Conservation (phyloP, 2,888 invertebrate species). For the Drosophila kambysellisi region DNA sequence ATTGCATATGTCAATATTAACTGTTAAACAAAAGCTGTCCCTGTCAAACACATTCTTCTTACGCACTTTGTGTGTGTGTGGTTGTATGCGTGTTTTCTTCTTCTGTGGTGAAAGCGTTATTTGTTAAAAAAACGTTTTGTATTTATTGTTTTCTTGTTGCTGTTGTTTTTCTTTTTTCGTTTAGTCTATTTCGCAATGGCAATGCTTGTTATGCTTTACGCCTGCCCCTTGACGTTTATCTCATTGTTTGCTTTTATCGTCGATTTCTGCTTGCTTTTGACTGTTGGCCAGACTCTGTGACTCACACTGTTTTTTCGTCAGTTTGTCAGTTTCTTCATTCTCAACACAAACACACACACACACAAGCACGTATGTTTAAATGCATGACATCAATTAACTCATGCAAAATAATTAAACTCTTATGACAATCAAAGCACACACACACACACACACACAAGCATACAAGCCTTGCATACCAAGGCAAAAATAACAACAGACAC, state of each 20-base stretch:
- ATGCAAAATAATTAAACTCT: constrained; percentile 70
- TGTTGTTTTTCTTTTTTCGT: constrained; percentile 9
- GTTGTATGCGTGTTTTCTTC: constrained; percentile 8
- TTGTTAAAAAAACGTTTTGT: constrained; percentile 45
- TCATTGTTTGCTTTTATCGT: constrained; percentile 74
- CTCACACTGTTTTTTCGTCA: constrained; percentile 49
- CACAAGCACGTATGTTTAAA: constrained; percentile 24
- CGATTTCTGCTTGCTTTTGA: constrained; percentile 52
- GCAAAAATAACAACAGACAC: constrained; percentile 20
- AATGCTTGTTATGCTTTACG: constrained; percentile 54
- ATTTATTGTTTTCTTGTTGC: constrained; percentile 32
- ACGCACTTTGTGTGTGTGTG: constrained; percentile 42
- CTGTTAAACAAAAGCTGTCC: constrained; percentile 12
- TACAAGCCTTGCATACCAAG: constrained; percentile 39
- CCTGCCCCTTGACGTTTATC: constrained; percentile 59
- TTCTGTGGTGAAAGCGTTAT: constrained; percentile 66
- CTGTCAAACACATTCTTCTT: constrained; percentile 20
- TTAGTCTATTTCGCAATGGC: constrained; percentile 39
- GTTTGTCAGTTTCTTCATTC: constrained; percentile 33
- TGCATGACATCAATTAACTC: constrained; percentile 59
- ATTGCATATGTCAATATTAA: constrained; percentile 38
- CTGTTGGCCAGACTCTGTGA: constrained; percentile 48
- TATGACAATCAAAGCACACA: constrained; percentile 56
- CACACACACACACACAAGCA: constrained; percentile 24
- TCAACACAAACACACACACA: constrained; percentile 21